Base-by-base conservation (phyloP, 2,113 vertebrate species). In the Zosterops lateralis region DNA sequence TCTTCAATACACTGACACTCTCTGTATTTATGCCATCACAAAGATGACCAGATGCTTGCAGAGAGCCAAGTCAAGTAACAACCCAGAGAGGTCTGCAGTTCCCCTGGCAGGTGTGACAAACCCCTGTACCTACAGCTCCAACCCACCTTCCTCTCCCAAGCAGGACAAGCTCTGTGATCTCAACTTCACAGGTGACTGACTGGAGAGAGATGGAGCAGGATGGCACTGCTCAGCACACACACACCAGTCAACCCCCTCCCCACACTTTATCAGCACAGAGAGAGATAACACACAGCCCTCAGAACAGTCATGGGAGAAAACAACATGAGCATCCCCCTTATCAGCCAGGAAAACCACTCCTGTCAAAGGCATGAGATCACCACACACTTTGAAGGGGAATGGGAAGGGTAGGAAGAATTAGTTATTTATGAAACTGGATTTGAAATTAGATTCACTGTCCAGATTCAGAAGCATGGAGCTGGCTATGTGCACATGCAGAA, bases 181-280 rank as follows among this genome's bases (percentile, higher is more conserved):
- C 51, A 64, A 1, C 50, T 45, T 65, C 32, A 21, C 4, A 2
- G 24, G 38, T 38, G 78, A 57, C 1, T 1, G 44, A 42, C 9
- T 0, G 0, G 11, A 81, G 31, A 32, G 21, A 45, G 68, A 19
- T 2, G 25, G 36, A 86, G 50, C 32, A 48, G 90, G 51, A 68
- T 0, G 3, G 64, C 64, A 76, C 40, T 0, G 0, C 57, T 21
- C 0, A 0, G 51, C 26, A 62, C n/a, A 51, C 8, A 3, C 26
- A 14, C 17, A 34, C 22, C 34, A n/a, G n/a, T 1, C n/a, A 71
- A 8, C 8, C 17, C 14, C 4, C 34, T 28, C 44, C 21, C 32
- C 42, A 6, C 7, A 10, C 56, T 74, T 58, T 14, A 57, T 24
- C 57, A 56, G 14, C 19, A 28, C 12, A 20, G 25, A 79, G 21